Evolutionary conservation across 2,113 vertebrate genomes (phyloP).

Genomic region (Marmota flaviventris): DNA sequence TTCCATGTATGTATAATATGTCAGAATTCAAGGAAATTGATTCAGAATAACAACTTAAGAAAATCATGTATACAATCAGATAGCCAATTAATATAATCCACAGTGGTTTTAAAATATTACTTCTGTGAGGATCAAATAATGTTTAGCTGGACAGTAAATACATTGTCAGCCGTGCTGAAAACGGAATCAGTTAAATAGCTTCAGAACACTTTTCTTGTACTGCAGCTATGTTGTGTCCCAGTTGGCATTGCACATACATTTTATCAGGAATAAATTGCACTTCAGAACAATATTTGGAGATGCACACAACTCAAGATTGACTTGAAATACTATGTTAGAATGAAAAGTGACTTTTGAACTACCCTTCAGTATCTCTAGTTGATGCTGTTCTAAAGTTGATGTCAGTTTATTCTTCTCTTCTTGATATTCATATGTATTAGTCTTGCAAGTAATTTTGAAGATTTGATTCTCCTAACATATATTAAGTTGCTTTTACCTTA

Average conservation of each 20-base stretch:
- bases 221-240: background rate
- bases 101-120: background rate
- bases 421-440: background rate
- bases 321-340: conserved; percentile 13
- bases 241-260: background rate
- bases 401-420: conserved; percentile 12
- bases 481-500: background rate
- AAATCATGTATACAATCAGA: background rate
- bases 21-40: background rate
- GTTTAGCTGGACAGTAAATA: background rate
- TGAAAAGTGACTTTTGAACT: conserved; percentile 22
- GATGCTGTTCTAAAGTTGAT: background rate
- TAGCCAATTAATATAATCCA: background rate
- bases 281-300: background rate
- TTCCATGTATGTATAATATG: too few species aligned
- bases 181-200: background rate
- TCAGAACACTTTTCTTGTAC: background rate
- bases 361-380: background rate
- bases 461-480: background rate
- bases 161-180: background rate
- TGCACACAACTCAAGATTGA: background rate
- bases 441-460: conserved; percentile 41
- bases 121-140: background rate
- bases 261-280: background rate
- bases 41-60: background rate